A percentile compares a stretch with the other conserved stretches of the same genome.
Conservation (phyloP, 2,797 vertebrate genomes). For the Mallotus villosus region DNA sequence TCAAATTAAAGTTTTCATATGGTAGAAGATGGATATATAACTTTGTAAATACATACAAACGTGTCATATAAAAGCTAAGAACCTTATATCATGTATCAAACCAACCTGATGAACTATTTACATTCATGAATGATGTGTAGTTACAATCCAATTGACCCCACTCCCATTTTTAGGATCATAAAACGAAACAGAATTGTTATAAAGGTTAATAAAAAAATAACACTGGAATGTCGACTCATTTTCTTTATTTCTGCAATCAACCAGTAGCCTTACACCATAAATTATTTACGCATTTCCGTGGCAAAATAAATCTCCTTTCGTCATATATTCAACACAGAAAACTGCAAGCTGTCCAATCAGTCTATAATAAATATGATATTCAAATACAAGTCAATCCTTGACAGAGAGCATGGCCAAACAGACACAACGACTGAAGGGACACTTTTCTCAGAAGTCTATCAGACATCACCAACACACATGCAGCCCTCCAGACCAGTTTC, state of each 20-base stretch:
- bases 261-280: not conserved
- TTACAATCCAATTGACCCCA: conserved; percentile 36
- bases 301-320: too few species aligned
- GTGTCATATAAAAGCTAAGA: conserved; percentile 54
- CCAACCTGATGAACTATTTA: conserved; percentile 49
- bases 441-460: not conserved
- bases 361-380: not conserved
- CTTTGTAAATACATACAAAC: conserved; percentile 70
- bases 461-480: not conserved
- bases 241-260: conserved; percentile 30
- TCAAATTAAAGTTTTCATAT: conserved; percentile 46
- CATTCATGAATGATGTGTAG: conserved; percentile 39
- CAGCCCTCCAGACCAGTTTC: not conserved
- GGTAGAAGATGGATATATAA: conserved; percentile 32
- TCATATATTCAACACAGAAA: not conserved
- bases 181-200: conserved; percentile 26
- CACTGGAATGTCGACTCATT: conserved; percentile 18
- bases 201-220: conserved; percentile 48
- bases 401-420: not conserved
- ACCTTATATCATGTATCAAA: conserved; percentile 42
- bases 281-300: not conserved
- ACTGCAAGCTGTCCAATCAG: not conserved
- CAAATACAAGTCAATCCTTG: not conserved
- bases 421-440: not conserved
- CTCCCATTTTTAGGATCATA: conserved; percentile 31